Evolutionary conservation across 1,140 invertebrate genomes (phyloP), one percentile per base, ranked within the genome.

Genomic region (Caenorhabditis brenneri): DNA sequence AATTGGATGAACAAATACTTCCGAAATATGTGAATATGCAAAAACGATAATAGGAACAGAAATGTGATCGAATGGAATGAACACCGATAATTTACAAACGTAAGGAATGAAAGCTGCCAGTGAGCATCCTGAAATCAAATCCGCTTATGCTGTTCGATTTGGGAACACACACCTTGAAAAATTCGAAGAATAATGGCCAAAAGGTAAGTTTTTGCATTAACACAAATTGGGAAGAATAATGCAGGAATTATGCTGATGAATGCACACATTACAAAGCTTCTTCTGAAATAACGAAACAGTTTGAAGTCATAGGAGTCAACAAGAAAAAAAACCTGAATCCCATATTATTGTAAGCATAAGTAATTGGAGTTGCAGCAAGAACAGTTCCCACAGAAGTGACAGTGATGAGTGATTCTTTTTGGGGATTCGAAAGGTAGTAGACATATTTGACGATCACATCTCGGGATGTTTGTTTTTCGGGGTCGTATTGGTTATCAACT

Each of bases 71-170:
- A 82, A 82, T 58, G 81, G 81, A 46, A 82, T 58, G 42, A 82
- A 82, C 12, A 82, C 81, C 9, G 55, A 65, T 29, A 82, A 53
- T 24, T 82, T 82, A 53, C 81, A 82, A 24, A 82, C 49, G n/a
- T 82, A 82, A 15, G 81, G 81, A 51, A 82, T 60, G 81, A 82
- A 69, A 49, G 81, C 55, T 24, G 81, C 81, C 15, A 82, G 81
- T 7, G 81, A 58, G 24, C 55, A 69, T 27, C 81, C 81, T 82
- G 42, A 79, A 60, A 31, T 33, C 2, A 19, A 3, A 49, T 79
- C 15, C n/a, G 1, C n/a, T 10, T 49, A 55, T 27, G 19, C 0
- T 12, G 22, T 9, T 36, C 27, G 49, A 22, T 4, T 1, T 10
- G 3, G 1, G 19, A 15, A 74, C 42, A 6, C 42, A 24, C 24